Evolutionary conservation across 2,888 invertebrate genomes (phyloP), one percentile per base, ranked within the genome.

Genomic region (Drosophila meridionalis): DNA sequence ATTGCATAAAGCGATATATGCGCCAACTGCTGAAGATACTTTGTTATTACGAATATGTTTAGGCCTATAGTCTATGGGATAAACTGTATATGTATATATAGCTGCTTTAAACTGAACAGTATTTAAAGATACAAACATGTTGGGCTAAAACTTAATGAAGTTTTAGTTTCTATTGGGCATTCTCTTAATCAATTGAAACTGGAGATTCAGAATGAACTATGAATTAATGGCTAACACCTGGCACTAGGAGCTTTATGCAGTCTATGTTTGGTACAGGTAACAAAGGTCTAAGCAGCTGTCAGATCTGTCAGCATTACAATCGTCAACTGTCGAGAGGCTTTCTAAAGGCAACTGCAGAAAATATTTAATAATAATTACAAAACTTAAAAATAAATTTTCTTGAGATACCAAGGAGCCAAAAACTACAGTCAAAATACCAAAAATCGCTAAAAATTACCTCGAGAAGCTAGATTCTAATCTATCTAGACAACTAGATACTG

Each of bases 1-100:
- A 47, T 43, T 42, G 36, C 38, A 66, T 43, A 55, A 80, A 61
- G 52, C 55, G 47, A 63, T 63, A 62, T 69, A 40, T 52, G 61
- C 55, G 60, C 28, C 71, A 76, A 56, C 48, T 62, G 62, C 43
- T 28, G 43, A 38, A 40, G 30, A n/a, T 34, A 59, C 8, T 53
- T 34, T 50, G 7, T 30, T 58, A n/a, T 47, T 65, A 1, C 8
- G 8, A 6, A 26, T 38, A 26, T 32, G 5, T 47, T 5, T 1
- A 36, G 34, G 65, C 38, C 28, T 8, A 36, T 11, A 7, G n/a
- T n/a, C n/a, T 42, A 11, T 34, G 5, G 20, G 20, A 20, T 20
- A 20, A 55, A 11, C 5, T n/a, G 5, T 20, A 12, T 52, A 34
- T 20, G 9, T 20, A n/a, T 38, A 28, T 55, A 34, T 32, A 42